Percentiles rank a stretch among this genome's conserved stretches.
These are phyloP conservation scores for Phengaris arion DNA, from an alignment of 2,888 invertebrate species.

Conservation along the genomic window DNA sequence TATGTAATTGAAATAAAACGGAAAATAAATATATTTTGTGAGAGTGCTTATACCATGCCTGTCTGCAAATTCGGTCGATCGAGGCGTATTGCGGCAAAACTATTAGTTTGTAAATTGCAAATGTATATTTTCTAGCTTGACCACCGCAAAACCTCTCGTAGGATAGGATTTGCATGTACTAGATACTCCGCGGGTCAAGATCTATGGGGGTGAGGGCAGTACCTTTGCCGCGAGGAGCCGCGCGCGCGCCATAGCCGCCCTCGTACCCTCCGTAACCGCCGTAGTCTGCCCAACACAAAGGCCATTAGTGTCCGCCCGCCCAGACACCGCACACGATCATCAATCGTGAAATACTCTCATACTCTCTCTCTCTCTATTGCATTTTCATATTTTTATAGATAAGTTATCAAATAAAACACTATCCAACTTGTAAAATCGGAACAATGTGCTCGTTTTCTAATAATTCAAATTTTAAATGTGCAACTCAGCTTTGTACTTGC, in stretches of 20 bases:
- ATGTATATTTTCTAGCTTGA: neutral
- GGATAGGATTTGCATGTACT: conserved; percentile 26
- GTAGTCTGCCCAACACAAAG: conserved; percentile 85
- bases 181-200: conserved; percentile 34
- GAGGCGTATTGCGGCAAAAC: conserved; percentile 17
- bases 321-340: conserved; percentile 40
- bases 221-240: conserved; percentile 94
- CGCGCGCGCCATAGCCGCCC: conserved; percentile 92
- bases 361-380: neutral
- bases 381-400: neutral
- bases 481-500: neutral
- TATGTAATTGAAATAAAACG: neutral
- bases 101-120: neutral
- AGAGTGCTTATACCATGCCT: conserved; percentile 20
- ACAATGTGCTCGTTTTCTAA: neutral
- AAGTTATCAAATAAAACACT: too few relatives aligned
- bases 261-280: conserved; percentile 93
- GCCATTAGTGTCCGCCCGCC: conserved; percentile 68
- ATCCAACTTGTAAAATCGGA: neutral
- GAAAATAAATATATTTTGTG: neutral
- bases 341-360: neutral
- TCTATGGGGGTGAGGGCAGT: conserved; percentile 60
- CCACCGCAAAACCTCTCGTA: conserved; percentile 27
- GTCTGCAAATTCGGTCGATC: conserved; percentile 25
- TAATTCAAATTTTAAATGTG: neutral